These are phyloP conservation scores for Decapterus maruadsi DNA, from an alignment of 2,797 vertebrate genomes.

Conservation along the genomic window DNA sequence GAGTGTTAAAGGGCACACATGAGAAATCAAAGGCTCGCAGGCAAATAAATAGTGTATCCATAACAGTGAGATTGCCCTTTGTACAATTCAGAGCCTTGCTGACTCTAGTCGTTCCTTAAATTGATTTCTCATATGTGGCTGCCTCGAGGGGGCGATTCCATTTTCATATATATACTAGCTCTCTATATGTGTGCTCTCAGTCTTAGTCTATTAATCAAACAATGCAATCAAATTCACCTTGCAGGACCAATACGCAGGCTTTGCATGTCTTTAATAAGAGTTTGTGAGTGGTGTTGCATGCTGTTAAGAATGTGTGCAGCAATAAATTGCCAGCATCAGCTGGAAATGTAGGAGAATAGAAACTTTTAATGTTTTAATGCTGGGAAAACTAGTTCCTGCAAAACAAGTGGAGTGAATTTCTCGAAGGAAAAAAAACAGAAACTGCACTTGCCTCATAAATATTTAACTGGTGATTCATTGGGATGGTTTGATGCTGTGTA, in stretches of 20 bases:
- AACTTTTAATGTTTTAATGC: neutral
- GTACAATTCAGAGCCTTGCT: slow-evolving; percentile 82
- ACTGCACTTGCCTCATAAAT: slow-evolving; percentile 7
- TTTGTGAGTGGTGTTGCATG: slow-evolving; percentile 38
- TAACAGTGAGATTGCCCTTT: slow-evolving; percentile 82
- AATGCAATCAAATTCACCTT: slow-evolving; percentile 74
- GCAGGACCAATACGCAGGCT: slow-evolving; percentile 45
- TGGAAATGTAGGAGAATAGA: neutral
- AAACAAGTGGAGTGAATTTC: neutral
- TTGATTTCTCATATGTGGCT: slow-evolving; percentile 85
- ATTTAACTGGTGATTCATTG: slow-evolving; percentile 17
- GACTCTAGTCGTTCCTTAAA: slow-evolving; percentile 83
- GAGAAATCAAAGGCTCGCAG: slow-evolving; percentile 69
- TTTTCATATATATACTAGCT: slow-evolving; percentile 79
- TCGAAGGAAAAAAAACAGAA: neutral
- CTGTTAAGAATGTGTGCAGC: slow-evolving; percentile 14
- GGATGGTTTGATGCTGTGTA: slow-evolving; percentile 17
- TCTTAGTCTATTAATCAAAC: slow-evolving; percentile 77
- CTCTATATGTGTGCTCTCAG: slow-evolving; percentile 50
- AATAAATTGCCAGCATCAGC: slow-evolving; percentile 12
- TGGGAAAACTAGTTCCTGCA: neutral
- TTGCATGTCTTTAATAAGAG: slow-evolving; percentile 59
- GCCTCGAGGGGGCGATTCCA: slow-evolving; percentile 82
- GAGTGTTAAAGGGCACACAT: slow-evolving; percentile 69
- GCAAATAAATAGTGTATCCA: slow-evolving; percentile 83